Base-by-base conservation (phyloP, 2,113 vertebrate species). In the Corydoras maculifer region DNA sequence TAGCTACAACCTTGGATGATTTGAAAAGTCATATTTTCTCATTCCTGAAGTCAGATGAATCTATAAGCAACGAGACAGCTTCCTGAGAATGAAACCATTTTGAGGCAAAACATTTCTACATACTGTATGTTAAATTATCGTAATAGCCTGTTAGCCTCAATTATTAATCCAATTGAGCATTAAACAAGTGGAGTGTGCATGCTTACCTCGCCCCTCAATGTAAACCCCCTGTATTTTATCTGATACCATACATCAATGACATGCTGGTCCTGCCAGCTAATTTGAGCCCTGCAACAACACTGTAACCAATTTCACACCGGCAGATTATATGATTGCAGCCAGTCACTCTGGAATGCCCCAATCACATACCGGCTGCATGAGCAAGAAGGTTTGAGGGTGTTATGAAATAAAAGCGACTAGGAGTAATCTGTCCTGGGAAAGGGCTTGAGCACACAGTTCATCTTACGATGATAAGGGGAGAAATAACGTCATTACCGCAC, bases 121-220 rank as follows among this genome's bases (percentile, higher is more conserved):
- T 43, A 43, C 35, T 43, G 35, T 43, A 5, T 43, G 35, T 43
- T 2, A 43, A 43, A 43, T 43, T 43, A 43, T 43, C 18, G 70
- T 70, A 81, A 82, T 75, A 82, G 78, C 68, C 69, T 75, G 73
- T 78, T 81, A 86, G 70, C 55, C 75, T 55, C 72, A 82, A 81
- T 81, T 49, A 64, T 78, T 84, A 83, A 84, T 84, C 73, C 82
- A 68, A 77, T 83, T 85, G 81, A 81, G 72, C 75, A 68, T 70
- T 75, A 79, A 85, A 81, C 75, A 82, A 81, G 75, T 72, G 69
- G 82, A 78, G 75, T 30, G 58, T 5, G 14, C 29, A 62, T 54
- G 49, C 53, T 30, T 32, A 63, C 31, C 65, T 61, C 65, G 29
- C 43, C 15, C 11, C 18, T 59, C 14, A 65, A 68, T 70, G 65